phyloP scores from a whole-genome alignment of 2,113 vertebrate species.

The Nyctibius bracteatus region DNA sequence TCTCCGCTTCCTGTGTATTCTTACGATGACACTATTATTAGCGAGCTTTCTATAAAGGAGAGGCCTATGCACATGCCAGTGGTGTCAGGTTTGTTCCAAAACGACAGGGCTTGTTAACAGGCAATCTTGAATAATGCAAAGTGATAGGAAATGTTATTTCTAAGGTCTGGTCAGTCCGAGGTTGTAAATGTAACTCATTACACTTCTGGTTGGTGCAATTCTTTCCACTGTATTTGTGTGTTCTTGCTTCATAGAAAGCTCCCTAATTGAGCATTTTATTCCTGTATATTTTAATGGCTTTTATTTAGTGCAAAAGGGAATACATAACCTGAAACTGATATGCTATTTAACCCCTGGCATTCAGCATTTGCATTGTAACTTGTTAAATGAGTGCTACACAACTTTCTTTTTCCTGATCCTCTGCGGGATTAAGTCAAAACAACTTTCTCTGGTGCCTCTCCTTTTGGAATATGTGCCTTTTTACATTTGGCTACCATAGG shows the following conservation, averaged over 20 bases:
- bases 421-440: slow-evolving; percentile 63
- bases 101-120: background rate
- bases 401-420: slow-evolving; percentile 64
- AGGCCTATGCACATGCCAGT: slow-evolving; percentile 35
- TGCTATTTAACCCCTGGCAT: slow-evolving; percentile 56
- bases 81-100: slow-evolving; percentile 34
- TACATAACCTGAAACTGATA: slow-evolving; percentile 45
- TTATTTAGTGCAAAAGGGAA: slow-evolving; percentile 68
- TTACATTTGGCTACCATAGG: slow-evolving; percentile 66
- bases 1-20: slow-evolving; percentile 70
- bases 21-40: slow-evolving; percentile 53
- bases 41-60: slow-evolving; percentile 63
- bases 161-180: slow-evolving; percentile 13
- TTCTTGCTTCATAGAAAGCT: slow-evolving; percentile 56
- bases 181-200: slow-evolving; percentile 17
- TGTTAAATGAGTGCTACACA: slow-evolving; percentile 49
- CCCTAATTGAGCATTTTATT: slow-evolving; percentile 48
- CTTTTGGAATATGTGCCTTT: slow-evolving; percentile 72
- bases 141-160: background rate
- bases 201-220: slow-evolving; percentile 43
- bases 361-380: slow-evolving; percentile 53
- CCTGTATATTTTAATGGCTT: slow-evolving; percentile 64
- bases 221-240: slow-evolving; percentile 23
- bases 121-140: background rate
- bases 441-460: slow-evolving; percentile 73